A percentile compares a stretch with the other conserved stretches of the same genome.
phyloP scores from a whole-genome alignment of 1,140 invertebrate genomes.

The Trichonephila inaurata region DNA sequence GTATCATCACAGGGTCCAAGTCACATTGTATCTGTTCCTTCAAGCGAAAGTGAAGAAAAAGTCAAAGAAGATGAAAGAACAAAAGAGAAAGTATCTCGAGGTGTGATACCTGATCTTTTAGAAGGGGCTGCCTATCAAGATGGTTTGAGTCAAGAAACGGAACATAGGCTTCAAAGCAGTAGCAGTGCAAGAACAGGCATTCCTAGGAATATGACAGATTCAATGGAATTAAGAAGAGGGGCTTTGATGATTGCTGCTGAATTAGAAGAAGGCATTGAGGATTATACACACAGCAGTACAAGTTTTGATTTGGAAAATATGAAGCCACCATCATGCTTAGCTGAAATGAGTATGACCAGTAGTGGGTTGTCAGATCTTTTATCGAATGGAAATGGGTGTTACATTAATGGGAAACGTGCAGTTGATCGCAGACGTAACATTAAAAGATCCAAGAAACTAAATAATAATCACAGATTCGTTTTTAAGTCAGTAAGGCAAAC shows the following conservation, averaged over 20 bases:
- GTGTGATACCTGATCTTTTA: constrained; percentile 68
- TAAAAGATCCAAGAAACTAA: constrained; percentile 67
- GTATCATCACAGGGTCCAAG: not conserved
- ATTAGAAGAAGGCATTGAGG: constrained; percentile 70
- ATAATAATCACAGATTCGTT: constrained; percentile 65
- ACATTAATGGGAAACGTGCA: constrained; percentile 64
- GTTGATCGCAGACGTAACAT: constrained; percentile 70
- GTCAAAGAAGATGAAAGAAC: constrained; percentile 74
- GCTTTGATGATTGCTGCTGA: constrained; percentile 78
- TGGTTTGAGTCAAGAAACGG: constrained; percentile 36
- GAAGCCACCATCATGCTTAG: constrained; percentile 87
- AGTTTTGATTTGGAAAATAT: constrained; percentile 87
- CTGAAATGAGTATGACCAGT: constrained; percentile 80
- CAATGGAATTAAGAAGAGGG: constrained; percentile 84
- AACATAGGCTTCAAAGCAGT: not conserved
- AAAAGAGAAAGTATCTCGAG: constrained; percentile 77
- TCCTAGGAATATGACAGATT: constrained; percentile 77
- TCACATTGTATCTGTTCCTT: constrained; percentile 54
- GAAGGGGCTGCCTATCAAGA: constrained; percentile 68
- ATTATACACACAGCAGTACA: constrained; percentile 82
- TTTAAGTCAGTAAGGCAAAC: constrained; percentile 70
- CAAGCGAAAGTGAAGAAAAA: constrained; percentile 76
- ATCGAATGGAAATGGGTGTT: constrained; percentile 73
- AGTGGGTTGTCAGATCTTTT: constrained; percentile 79
- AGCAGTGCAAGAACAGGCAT: constrained; percentile 71